phyloP scores from a whole-genome alignment of 1,140 invertebrate genomes.

The Hypsibius dujardini region DNA sequence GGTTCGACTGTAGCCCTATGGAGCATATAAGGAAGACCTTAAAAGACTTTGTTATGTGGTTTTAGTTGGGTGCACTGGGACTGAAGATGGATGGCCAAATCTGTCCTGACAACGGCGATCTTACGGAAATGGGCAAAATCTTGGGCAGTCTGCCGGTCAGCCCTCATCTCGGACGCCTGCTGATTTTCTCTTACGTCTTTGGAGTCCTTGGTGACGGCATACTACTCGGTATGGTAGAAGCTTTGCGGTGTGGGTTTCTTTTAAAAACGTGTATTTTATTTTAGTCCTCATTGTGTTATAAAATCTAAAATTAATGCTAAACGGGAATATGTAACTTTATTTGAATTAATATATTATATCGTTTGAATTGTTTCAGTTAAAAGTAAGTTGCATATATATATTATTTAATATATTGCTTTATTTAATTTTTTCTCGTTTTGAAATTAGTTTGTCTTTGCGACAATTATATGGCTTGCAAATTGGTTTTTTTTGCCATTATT shows the following conservation, averaged over 20 bases:
- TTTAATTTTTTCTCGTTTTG: too few relatives aligned
- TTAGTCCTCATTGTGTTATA: too few relatives aligned
- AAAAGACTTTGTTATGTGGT: neutral
- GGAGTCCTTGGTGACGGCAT: constrained; percentile 63
- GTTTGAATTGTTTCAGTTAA: too few relatives aligned
- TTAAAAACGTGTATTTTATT: too few relatives aligned
- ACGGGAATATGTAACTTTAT: too few relatives aligned
- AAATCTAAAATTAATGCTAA: too few relatives aligned
- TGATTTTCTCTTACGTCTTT: constrained; percentile 69
- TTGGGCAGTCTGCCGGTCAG: constrained; percentile 66
- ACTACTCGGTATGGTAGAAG: constrained; percentile 55
- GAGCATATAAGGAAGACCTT: too few relatives aligned
- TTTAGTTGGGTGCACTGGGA: constrained; percentile 42
- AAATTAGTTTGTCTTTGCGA: neutral
- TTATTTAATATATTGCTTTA: too few relatives aligned
- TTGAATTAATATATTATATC: too few relatives aligned
- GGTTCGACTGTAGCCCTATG: neutral
- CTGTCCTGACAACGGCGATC: constrained; percentile 55
- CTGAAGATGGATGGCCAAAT: constrained; percentile 38
- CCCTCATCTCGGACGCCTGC: constrained; percentile 58
- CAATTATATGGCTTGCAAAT: constrained; percentile 17
- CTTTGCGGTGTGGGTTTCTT: too few relatives aligned
- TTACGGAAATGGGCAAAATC: constrained; percentile 66
- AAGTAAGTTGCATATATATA: too few relatives aligned
- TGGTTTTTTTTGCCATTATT: too few relatives aligned